Evolutionary conservation across 2,797 vertebrate species (phyloP).

Genomic region (Columba guinea): DNA sequence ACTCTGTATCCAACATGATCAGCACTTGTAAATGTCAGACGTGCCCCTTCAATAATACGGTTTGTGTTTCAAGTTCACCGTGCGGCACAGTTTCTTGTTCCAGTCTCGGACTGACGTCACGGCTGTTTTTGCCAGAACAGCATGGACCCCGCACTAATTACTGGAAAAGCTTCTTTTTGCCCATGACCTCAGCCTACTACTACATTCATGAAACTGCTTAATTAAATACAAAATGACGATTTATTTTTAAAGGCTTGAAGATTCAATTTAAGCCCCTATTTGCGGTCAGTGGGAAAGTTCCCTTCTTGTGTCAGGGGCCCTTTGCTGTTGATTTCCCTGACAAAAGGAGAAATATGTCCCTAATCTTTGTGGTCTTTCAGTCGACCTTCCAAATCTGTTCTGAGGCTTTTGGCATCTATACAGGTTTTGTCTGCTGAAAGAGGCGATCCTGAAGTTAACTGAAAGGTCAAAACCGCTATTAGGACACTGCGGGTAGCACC

Average conservation of each 20-base stretch:
- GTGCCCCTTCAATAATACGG: slow-evolving; percentile 1
- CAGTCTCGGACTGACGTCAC: slow-evolving; percentile 21
- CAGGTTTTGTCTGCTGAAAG: slow-evolving; percentile 34
- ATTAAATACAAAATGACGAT: slow-evolving; percentile 56
- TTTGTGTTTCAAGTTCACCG: slow-evolving; percentile 20
- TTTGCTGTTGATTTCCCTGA: slow-evolving; percentile 49
- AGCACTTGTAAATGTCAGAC: neutral
- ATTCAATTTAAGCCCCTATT: slow-evolving; percentile 35
- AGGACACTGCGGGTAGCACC: slow-evolving; percentile 3
- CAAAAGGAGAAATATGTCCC: slow-evolving; percentile 60
- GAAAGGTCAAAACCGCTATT: slow-evolving; percentile 57
- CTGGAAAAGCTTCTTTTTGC: slow-evolving; percentile 63
- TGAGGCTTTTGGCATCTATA: slow-evolving; percentile 24
- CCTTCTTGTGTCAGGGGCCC: neutral
- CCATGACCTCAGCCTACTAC: slow-evolving; percentile 62
- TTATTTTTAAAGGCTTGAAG: slow-evolving; percentile 57
- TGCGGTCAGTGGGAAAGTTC: slow-evolving; percentile 53
- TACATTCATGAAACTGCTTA: slow-evolving; percentile 50
- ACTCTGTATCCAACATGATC: neutral
- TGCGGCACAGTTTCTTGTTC: neutral
- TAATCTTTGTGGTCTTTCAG: slow-evolving; percentile 48
- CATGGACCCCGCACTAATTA: slow-evolving; percentile 63
- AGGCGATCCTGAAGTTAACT: slow-evolving; percentile 44
- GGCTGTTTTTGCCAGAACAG: slow-evolving; percentile 62
- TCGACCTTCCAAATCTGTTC: slow-evolving; percentile 21